Conservation (phyloP, 2,888 invertebrate species). For the Alloplasta piceator region DNA sequence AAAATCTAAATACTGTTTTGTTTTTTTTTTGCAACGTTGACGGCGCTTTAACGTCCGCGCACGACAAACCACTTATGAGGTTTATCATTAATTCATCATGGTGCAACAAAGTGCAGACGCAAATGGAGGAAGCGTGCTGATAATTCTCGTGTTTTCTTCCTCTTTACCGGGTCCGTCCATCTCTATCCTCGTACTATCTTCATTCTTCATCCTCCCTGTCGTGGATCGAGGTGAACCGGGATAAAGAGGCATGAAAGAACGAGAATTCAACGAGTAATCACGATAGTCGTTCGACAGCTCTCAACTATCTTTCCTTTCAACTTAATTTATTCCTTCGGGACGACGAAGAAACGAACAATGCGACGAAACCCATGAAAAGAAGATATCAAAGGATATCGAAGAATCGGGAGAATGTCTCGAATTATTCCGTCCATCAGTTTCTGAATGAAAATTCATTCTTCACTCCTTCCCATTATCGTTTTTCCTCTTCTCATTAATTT, state of each 20-base stretch:
- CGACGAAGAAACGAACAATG: not conserved
- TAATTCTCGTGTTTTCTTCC: constrained; percentile 29
- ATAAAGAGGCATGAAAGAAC: constrained; percentile 38
- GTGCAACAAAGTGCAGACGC: constrained; percentile 48
- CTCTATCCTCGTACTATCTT: not conserved
- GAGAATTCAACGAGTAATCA: constrained; percentile 34
- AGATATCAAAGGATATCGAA: not conserved
- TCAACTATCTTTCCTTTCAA: constrained; percentile 30
- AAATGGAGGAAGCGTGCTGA: constrained; percentile 54
- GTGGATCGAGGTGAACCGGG: constrained; percentile 12
- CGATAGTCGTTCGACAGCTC: constrained; percentile 18
- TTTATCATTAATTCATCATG: constrained; percentile 54
- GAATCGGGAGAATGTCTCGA: not conserved
- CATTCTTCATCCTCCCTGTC: not conserved
- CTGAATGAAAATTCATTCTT: too few species aligned
- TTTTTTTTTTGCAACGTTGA: not conserved
- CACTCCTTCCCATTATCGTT: too few species aligned
- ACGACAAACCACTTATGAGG: constrained; percentile 31
- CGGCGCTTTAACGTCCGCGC: constrained; percentile 24
- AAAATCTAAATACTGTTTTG: not conserved
- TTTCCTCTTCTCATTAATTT: too few species aligned
- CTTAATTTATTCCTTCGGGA: constrained; percentile 2
- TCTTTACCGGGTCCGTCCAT: constrained; percentile 1
- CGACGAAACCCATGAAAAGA: too few species aligned
- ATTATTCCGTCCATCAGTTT: too few species aligned